These are phyloP conservation scores for Itoplectis maculator DNA, from an alignment of 2,888 invertebrate species.

Conservation along the genomic window DNA sequence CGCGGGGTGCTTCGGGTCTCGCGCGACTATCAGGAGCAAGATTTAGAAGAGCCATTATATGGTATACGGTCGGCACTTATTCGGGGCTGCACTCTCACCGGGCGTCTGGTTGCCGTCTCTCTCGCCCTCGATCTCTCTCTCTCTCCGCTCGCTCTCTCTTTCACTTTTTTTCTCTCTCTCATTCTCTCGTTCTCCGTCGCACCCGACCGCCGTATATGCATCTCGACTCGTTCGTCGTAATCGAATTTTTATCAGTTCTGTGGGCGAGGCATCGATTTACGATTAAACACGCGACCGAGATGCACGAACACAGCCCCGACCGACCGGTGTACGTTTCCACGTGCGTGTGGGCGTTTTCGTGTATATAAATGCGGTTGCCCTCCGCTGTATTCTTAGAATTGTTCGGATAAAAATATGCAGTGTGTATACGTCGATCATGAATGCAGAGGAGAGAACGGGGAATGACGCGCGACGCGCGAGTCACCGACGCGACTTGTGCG, in stretches of 20 bases:
- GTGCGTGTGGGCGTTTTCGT: slow-evolving; percentile 18
- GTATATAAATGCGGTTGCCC: background rate
- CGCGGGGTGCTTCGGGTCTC: slow-evolving; percentile 45
- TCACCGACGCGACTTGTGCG: background rate
- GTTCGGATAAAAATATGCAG: slow-evolving; percentile 37
- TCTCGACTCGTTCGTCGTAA: slow-evolving; percentile 64
- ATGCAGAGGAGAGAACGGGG: background rate
- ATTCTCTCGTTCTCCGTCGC: slow-evolving; percentile 40
- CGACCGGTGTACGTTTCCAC: background rate
- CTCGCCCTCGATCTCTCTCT: slow-evolving; percentile 45
- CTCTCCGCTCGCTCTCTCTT: slow-evolving; percentile 41
- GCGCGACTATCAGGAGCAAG: slow-evolving; percentile 67
- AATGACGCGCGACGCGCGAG: background rate
- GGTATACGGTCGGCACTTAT: slow-evolving; percentile 64
- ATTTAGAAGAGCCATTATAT: slow-evolving; percentile 72
- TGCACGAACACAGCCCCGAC: slow-evolving; percentile 3
- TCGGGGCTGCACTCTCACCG: slow-evolving; percentile 48
- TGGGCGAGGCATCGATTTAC: slow-evolving; percentile 69
- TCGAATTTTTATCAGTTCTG: slow-evolving; percentile 68
- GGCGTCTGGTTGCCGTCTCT: slow-evolving; percentile 32
- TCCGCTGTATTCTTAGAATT: slow-evolving; percentile 50
- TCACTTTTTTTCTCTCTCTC: slow-evolving; percentile 41
- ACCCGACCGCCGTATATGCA: slow-evolving; percentile 38
- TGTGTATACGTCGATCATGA: slow-evolving; percentile 33
- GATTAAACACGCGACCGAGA: slow-evolving; percentile 65